A percentile compares a stretch with the other conserved stretches of the same genome.
Conservation (phyloP, 2,113 vertebrate species). For the Tachuris rubrigastra region DNA sequence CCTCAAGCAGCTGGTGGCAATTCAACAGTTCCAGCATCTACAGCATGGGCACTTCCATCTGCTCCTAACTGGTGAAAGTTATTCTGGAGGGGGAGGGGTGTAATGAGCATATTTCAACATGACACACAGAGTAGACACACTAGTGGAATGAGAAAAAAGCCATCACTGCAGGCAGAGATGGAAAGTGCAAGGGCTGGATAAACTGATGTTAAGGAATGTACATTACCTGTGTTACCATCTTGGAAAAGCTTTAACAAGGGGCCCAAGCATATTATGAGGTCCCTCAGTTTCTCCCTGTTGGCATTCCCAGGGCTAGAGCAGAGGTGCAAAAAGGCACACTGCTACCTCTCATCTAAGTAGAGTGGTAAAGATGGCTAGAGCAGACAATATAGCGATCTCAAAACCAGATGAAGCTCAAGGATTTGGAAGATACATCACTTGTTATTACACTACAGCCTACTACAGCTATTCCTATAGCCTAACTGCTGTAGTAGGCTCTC, state of each 20-base stretch:
- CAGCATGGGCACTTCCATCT: not conserved
- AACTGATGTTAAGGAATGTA: not conserved
- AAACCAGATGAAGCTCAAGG: not conserved
- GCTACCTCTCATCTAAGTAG: not conserved
- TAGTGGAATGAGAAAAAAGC: not conserved
- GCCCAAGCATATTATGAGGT: not conserved
- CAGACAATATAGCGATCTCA: not conserved
- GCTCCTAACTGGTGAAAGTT: not conserved
- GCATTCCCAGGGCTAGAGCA: not conserved
- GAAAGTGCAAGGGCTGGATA: not conserved
- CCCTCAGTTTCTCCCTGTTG: not conserved
- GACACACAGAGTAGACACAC: not conserved
- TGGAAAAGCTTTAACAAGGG: not conserved
- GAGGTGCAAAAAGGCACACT: not conserved
- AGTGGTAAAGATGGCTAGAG: not conserved
- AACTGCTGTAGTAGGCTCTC: not conserved
- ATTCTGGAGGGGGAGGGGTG: not conserved
- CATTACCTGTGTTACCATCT: not conserved
- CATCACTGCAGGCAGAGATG: not conserved
- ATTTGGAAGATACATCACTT: not conserved
- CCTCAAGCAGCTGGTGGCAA: not conserved
- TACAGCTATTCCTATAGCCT: too few relatives aligned
- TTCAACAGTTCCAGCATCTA: not conserved
- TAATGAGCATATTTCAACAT: not conserved
- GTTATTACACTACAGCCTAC: too few relatives aligned